Evolutionary conservation across 2,113 vertebrate genomes (phyloP).

Genomic region (Ranitomeya imitator): DNA sequence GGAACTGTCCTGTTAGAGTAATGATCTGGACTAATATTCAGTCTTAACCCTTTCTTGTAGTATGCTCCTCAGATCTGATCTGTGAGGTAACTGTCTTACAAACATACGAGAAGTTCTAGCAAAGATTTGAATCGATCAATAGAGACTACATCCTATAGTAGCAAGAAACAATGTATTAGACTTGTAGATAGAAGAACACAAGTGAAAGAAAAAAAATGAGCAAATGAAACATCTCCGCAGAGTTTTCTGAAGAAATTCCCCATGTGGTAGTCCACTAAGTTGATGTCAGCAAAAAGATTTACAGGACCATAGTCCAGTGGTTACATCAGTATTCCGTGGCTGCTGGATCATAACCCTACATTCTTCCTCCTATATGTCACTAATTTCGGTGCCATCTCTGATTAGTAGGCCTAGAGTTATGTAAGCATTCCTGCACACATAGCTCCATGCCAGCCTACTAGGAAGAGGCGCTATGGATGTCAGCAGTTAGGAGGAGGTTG

Average conservation of each 20-base stretch:
- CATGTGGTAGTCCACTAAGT: no score
- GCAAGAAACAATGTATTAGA: not conserved
- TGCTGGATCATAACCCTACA: no score
- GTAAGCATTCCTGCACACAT: no score
- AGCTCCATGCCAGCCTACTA: no score
- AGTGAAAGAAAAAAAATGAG: not conserved
- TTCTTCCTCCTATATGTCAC: no score
- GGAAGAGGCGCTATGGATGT: no score
- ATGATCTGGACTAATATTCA: not conserved
- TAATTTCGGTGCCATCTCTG: no score
- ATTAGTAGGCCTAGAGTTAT: no score
- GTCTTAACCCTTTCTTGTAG: constrained; percentile 2
- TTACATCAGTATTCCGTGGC: no score
- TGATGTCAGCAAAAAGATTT: no score
- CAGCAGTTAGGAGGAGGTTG: no score
- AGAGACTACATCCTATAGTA: not conserved
- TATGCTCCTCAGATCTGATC: not conserved
- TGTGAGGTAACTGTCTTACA: not conserved
- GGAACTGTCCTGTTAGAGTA: not conserved
- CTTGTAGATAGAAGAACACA: not conserved
- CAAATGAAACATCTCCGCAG: not conserved
- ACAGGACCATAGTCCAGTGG: no score
- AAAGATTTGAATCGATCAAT: not conserved
- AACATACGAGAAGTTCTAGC: not conserved
- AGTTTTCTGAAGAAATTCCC: not conserved